These are phyloP conservation scores for Philypnodon macrostomus DNA, from an alignment of 2,797 vertebrate genomes.

Conservation along the genomic window DNA sequence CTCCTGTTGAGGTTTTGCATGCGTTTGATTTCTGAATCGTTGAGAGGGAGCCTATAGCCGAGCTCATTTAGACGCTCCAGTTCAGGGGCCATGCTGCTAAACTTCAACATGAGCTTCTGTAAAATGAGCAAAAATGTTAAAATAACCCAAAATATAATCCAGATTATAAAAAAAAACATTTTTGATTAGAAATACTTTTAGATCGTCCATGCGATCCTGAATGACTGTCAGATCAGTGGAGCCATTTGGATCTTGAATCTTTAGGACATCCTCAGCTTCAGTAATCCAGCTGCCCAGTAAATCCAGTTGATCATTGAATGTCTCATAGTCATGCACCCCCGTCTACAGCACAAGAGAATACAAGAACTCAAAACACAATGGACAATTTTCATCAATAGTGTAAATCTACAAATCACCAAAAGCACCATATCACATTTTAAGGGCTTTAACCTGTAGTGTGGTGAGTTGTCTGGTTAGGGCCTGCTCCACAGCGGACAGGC, in stretches of 20 bases:
- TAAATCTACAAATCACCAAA: no score
- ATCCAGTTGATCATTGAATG: conserved; percentile 84
- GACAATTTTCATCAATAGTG: no score
- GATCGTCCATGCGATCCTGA: conserved; percentile 89
- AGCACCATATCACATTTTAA: no score
- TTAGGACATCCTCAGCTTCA: conserved; percentile 85
- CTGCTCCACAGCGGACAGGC: conserved; percentile 81
- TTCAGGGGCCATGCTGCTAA: conserved; percentile 89
- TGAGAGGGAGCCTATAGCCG: conserved; percentile 90
- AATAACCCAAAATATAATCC: background rate
- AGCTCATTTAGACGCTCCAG: conserved; percentile 91
- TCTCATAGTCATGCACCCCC: conserved; percentile 88
- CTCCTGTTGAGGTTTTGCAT: conserved; percentile 92
- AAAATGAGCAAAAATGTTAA: background rate
- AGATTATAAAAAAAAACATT: background rate
- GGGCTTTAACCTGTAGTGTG: conserved; percentile 84
- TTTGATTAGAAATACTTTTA: conserved; percentile 77
- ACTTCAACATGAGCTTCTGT: conserved; percentile 91
- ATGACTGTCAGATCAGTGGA: conserved; percentile 83
- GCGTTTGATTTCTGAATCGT: conserved; percentile 92
- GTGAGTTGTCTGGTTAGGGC: conserved; percentile 84
- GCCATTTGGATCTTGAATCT: conserved; percentile 83
- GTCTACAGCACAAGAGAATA: conserved; percentile 68
- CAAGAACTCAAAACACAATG: background rate
- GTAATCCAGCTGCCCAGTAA: conserved; percentile 81